Evolutionary conservation across 2,888 invertebrate species (phyloP).

Genomic region (Caenorhabditis japonica): DNA sequence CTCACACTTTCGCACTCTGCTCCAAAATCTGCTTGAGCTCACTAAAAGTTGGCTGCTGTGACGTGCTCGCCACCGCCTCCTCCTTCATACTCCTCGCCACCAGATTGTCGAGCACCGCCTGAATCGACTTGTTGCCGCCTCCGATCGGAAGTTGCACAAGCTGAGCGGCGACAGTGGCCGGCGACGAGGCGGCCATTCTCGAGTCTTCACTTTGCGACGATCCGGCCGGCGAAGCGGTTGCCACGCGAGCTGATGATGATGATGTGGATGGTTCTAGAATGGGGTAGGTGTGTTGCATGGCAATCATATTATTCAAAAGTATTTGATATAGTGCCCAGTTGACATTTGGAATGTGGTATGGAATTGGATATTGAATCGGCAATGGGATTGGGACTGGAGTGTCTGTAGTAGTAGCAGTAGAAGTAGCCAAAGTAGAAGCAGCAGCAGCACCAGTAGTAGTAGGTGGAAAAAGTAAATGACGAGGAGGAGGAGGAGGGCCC

Average conservation of each 20-base stretch:
- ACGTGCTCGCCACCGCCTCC: background rate
- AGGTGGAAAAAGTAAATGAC: no score
- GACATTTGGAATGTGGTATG: no score
- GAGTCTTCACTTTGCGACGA: slow-evolving; percentile 44
- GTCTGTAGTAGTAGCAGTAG: no score
- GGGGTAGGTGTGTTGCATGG: no score
- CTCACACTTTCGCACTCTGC: slow-evolving; percentile 6
- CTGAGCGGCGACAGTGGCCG: slow-evolving; percentile 10
- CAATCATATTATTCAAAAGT: no score
- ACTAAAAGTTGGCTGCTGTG: background rate
- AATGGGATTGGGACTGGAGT: background rate
- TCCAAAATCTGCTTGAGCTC: slow-evolving; percentile 22
- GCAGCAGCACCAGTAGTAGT: no score
- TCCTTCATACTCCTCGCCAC: slow-evolving; percentile 29
- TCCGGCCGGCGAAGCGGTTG: slow-evolving; percentile 32
- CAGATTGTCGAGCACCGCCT: slow-evolving; percentile 34
- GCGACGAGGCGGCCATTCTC: slow-evolving; percentile 39
- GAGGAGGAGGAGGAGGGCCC: background rate
- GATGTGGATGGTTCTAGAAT: slow-evolving; percentile 23
- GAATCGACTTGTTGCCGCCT: slow-evolving; percentile 31
- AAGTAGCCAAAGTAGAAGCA: no score
- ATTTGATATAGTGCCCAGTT: no score
- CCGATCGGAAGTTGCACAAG: slow-evolving; percentile 1
- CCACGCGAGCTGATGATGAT: background rate
- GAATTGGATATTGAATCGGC: background rate